Evolutionary conservation across 2,888 invertebrate genomes (phyloP).

Genomic region (Torymus auratus): DNA sequence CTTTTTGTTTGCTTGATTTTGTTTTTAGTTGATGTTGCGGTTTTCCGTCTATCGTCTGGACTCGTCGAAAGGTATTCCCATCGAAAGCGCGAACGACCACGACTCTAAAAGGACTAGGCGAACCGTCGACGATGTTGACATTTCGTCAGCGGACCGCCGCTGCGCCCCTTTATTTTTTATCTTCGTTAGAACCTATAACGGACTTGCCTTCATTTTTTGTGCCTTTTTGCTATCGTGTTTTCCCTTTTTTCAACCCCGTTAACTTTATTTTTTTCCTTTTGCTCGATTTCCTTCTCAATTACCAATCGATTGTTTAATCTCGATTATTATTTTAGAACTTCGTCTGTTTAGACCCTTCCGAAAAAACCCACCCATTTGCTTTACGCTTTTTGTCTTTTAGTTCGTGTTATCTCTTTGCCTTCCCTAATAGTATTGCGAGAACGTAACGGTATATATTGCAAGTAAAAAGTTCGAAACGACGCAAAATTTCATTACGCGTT

Average conservation of each 20-base stretch:
- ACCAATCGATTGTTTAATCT: conserved; percentile 61
- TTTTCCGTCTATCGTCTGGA: conserved; percentile 57
- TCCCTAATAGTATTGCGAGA: conserved; percentile 76
- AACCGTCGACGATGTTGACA: conserved; percentile 55
- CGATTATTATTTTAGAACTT: conserved; percentile 57
- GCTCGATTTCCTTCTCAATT: conserved; percentile 63
- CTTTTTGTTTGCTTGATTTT: conserved; percentile 37
- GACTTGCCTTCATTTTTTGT: conserved; percentile 62
- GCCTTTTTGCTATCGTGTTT: conserved; percentile 61
- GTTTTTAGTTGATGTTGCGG: conserved; percentile 45
- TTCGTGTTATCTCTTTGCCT: conserved; percentile 41
- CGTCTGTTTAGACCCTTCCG: conserved; percentile 45
- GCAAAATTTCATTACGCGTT: conserved; percentile 69
- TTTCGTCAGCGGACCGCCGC: conserved; percentile 19
- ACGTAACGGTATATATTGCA: conserved; percentile 76
- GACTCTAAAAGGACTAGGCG: conserved; percentile 60
- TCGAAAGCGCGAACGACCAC: conserved; percentile 69
- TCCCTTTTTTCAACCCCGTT: conserved; percentile 49
- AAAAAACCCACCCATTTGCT: conserved; percentile 57
- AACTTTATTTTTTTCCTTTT: conserved; percentile 33
- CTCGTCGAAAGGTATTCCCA: conserved; percentile 67
- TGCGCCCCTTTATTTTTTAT: conserved; percentile 49
- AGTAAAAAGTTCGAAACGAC: conserved; percentile 75
- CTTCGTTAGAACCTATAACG: conserved; percentile 63
- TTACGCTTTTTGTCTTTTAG: conserved; percentile 36